Conservation (phyloP, 2,113 vertebrate species). For the Sphaerodactylus townsendi region DNA sequence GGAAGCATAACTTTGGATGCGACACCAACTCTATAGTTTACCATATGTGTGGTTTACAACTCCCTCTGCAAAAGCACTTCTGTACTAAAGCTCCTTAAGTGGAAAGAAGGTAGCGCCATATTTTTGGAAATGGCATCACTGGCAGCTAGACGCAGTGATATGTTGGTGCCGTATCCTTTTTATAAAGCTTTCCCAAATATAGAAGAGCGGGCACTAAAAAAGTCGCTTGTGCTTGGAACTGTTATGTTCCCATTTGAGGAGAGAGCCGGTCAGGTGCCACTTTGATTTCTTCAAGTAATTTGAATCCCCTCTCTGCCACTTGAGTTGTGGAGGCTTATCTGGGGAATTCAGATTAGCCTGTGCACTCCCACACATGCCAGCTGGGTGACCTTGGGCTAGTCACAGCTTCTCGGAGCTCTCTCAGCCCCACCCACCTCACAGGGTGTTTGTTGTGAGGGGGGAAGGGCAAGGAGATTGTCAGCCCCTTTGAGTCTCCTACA, state of each 20-base stretch:
- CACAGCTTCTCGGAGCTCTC: too few relatives aligned
- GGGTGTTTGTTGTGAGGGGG: too few relatives aligned
- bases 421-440: too few relatives aligned
- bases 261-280: not conserved
- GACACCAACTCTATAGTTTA: not conserved
- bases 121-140: conserved; percentile 19
- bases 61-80: conserved; percentile 27
- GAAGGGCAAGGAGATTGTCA: too few relatives aligned
- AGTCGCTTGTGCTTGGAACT: conserved; percentile 31
- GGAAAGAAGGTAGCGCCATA: conserved; percentile 7
- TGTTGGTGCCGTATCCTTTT: conserved; percentile 28
- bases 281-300: too few relatives aligned
- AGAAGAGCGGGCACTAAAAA: conserved; percentile 22
- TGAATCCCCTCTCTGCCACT: too few relatives aligned
- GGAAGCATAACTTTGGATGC: not conserved
- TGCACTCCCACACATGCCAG: too few relatives aligned
- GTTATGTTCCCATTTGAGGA: not conserved
- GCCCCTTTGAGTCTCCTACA: too few relatives aligned
- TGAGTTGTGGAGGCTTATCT: too few relatives aligned
- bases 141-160: conserved; percentile 17
- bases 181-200: conserved; percentile 27
- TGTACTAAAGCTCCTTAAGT: conserved; percentile 25
- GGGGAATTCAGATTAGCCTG: too few relatives aligned
- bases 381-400: too few relatives aligned
- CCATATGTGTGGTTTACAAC: not conserved